phyloP scores from a whole-genome alignment of 2,113 vertebrate species.

The Bambusicola thoracicus region DNA sequence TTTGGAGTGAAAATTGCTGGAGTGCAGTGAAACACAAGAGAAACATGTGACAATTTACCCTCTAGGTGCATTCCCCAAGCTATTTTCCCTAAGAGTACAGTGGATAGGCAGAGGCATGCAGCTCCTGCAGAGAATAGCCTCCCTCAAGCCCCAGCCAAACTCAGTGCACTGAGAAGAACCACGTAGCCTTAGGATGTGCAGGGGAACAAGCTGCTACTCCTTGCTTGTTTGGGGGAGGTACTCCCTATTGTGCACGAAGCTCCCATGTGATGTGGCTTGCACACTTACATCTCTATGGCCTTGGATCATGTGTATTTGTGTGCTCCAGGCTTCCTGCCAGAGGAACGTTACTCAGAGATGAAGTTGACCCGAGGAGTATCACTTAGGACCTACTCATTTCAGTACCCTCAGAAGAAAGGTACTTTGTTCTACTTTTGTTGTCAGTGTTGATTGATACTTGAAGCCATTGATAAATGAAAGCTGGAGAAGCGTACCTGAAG shows the following conservation, averaged over 20 bases:
- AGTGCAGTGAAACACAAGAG: background rate
- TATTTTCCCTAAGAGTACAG: background rate
- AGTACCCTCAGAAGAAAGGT: background rate
- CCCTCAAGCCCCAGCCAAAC: background rate
- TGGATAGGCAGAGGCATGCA: background rate
- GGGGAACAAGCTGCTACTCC: background rate
- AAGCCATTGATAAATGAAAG: background rate
- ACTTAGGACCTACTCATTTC: background rate
- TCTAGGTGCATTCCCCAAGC: background rate
- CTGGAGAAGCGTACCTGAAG: background rate
- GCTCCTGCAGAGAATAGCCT: background rate
- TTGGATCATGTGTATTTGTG: background rate
- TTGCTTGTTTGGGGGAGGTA: background rate
- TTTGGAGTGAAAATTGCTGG: background rate
- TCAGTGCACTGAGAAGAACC: background rate
- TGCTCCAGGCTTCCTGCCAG: background rate
- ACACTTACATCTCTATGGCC: background rate
- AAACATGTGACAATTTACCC: background rate
- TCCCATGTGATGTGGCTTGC: rapidly evolving
- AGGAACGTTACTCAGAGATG: background rate
- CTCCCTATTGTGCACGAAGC: background rate
- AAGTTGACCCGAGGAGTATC: background rate
- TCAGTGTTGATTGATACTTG: background rate
- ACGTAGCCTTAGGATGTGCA: background rate
- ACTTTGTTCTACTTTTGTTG: background rate